A percentile compares a stretch with the other conserved stretches of the same genome.
These are phyloP conservation scores for Cantharis lateralis DNA, from an alignment of 2,888 invertebrate genomes.

Conservation along the genomic window DNA sequence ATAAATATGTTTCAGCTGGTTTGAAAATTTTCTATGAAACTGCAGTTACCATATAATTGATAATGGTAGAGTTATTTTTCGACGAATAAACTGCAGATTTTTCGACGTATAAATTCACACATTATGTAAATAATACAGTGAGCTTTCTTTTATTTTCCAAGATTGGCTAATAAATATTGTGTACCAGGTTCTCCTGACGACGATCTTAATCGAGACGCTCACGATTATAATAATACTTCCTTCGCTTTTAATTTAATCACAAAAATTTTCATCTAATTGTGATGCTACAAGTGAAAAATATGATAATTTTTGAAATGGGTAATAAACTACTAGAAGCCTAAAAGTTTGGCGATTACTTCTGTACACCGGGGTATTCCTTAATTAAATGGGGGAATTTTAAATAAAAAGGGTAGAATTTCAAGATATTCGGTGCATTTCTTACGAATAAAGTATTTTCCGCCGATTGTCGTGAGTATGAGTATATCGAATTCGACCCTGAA, in stretches of 20 bases:
- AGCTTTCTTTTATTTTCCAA: neutral
- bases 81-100: neutral
- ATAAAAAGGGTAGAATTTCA: neutral
- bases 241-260: neutral
- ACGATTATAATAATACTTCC: neutral
- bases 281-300: neutral
- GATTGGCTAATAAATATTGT: too few relatives aligned
- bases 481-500: neutral
- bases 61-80: neutral
- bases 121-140: neutral
- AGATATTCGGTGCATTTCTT: neutral
- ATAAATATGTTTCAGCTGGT: neutral
- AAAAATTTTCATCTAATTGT: neutral
- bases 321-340: neutral
- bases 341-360: neutral
- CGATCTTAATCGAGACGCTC: too few relatives aligned
- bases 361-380: neutral
- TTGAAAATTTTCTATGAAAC: neutral
- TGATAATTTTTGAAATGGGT: neutral
- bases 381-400: neutral
- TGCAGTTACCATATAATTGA: neutral
- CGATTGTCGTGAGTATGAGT: neutral
- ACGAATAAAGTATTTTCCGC: neutral
- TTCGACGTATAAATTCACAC: neutral
- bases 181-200: too few relatives aligned